phyloP scores from a whole-genome alignment of 2,797 vertebrate genomes.

The Takifugu ocellatus region DNA sequence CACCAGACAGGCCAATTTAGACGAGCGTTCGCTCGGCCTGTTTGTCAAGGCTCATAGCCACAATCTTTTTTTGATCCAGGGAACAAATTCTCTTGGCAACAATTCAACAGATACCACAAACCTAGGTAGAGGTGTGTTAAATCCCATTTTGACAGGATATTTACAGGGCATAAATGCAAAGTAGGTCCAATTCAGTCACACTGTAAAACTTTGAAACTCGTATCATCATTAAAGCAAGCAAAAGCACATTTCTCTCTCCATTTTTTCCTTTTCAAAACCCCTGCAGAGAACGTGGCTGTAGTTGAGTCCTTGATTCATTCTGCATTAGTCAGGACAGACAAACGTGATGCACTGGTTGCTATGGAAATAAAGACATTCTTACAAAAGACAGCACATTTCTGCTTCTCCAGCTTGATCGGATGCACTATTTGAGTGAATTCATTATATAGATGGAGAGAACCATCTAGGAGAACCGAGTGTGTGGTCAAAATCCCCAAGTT shows the following conservation, averaged over 20 bases:
- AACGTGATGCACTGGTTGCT: slow-evolving; percentile 33
- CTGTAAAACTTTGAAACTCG: too few relatives aligned
- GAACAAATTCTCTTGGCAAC: slow-evolving; percentile 38
- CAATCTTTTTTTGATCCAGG: slow-evolving; percentile 31
- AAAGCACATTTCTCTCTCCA: background rate
- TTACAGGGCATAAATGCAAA: too few relatives aligned
- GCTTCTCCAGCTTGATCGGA: too few relatives aligned
- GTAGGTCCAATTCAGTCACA: too few relatives aligned
- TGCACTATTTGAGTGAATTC: too few relatives aligned
- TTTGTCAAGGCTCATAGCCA: slow-evolving; percentile 22
- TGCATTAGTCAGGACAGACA: slow-evolving; percentile 8
- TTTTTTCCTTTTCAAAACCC: background rate
- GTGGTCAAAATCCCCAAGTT: too few relatives aligned
- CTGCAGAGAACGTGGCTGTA: background rate
- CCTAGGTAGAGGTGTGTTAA: slow-evolving; percentile 27
- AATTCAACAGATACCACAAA: slow-evolving; percentile 15
- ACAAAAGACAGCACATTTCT: background rate
- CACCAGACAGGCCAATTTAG: slow-evolving; percentile 40
- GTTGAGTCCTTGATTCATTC: slow-evolving; percentile 6
- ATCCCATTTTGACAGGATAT: slow-evolving; percentile 6
- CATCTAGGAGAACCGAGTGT: too few relatives aligned
- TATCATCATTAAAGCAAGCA: too few relatives aligned
- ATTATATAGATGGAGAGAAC: too few relatives aligned
- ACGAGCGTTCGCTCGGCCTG: slow-evolving; percentile 26
- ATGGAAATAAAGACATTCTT: slow-evolving; percentile 27